Evolutionary conservation across 53 echinoderm and acorn worm genomes (phyloP).

Genomic region (Arbacia lixula): DNA sequence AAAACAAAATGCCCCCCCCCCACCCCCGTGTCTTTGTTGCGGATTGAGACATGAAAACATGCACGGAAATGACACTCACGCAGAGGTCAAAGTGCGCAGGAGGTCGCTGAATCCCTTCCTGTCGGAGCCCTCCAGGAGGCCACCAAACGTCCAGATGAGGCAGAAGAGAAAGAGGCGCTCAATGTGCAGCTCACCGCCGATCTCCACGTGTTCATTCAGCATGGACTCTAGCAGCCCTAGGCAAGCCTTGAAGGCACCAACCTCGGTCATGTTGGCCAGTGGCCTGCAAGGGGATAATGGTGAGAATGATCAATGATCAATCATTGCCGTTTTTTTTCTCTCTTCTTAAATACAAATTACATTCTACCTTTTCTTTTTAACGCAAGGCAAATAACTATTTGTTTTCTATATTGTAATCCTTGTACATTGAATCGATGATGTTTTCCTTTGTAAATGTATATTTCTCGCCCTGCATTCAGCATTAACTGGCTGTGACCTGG

Average conservation of each 20-base stretch:
- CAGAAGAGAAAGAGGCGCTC: constrained; percentile 96
- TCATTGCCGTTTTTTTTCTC: too few species aligned
- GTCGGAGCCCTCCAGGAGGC: constrained; percentile 86
- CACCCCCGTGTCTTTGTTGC: too few species aligned
- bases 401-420: too few species aligned
- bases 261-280: constrained; percentile 77
- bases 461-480: too few species aligned
- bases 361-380: too few species aligned
- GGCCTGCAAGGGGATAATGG: constrained; percentile 61
- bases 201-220: constrained; percentile 93
- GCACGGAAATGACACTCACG: constrained; percentile 67
- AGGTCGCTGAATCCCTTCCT: constrained; percentile 97
- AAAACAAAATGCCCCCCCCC: not conserved
- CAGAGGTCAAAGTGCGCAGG: constrained; percentile 89
- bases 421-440: too few species aligned
- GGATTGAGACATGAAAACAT: not conserved
- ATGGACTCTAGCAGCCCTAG: constrained; percentile 95
- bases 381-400: too few species aligned
- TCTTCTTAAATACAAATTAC: too few species aligned
- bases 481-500: too few species aligned
- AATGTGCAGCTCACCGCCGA: constrained; percentile 98
- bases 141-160: constrained; percentile 98
- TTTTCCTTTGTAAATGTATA: too few species aligned
- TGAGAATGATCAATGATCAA: too few species aligned
- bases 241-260: constrained; percentile 90